Evolutionary conservation across 1,140 invertebrate species (phyloP).

Genomic region (Trichomalopsis sarcophagae): DNA sequence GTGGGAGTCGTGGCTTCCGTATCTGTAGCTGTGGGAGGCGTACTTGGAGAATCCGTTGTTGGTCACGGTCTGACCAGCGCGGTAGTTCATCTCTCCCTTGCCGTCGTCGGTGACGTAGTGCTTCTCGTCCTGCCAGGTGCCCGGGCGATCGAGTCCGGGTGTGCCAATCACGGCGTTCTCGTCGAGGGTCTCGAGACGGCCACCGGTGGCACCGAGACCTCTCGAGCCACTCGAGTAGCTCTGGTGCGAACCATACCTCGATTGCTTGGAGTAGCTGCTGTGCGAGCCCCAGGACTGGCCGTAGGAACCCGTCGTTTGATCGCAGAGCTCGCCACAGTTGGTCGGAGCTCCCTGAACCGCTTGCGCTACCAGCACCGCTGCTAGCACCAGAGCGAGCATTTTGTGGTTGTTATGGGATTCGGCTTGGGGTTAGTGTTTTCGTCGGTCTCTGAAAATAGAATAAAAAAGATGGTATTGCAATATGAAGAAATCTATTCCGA

Average conservation of each 20-base stretch:
- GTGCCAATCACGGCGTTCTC: conserved; percentile 5
- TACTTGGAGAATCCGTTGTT: conserved; percentile 45
- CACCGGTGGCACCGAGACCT: not conserved
- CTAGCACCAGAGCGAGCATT: conserved; percentile 29
- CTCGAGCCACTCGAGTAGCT: not conserved
- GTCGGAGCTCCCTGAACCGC: not conserved
- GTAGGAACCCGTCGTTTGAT: not conserved
- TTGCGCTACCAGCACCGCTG: conserved; percentile 18
- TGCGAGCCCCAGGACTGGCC: not conserved
- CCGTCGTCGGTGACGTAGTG: conserved; percentile 57
- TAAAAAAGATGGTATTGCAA: not conserved
- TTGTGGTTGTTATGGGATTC: not conserved
- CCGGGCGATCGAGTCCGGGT: conserved; percentile 42
- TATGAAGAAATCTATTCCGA: too few species aligned
- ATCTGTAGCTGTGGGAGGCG: conserved; percentile 40
- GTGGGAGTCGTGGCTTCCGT: conserved; percentile 39
- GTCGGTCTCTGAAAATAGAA: conserved; percentile 14
- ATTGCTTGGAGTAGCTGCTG: conserved; percentile 28
- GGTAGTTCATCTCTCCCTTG: conserved; percentile 53
- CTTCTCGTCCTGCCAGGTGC: conserved; percentile 58
- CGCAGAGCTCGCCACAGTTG: conserved; percentile 23
- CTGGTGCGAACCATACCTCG: not conserved
- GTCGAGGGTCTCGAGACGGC: conserved; percentile 20
- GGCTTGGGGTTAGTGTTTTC: not conserved
- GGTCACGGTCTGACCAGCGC: conserved; percentile 55